Base-by-base conservation (phyloP, 2,113 vertebrate species). In the Pangasianodon hypophthalmus region DNA sequence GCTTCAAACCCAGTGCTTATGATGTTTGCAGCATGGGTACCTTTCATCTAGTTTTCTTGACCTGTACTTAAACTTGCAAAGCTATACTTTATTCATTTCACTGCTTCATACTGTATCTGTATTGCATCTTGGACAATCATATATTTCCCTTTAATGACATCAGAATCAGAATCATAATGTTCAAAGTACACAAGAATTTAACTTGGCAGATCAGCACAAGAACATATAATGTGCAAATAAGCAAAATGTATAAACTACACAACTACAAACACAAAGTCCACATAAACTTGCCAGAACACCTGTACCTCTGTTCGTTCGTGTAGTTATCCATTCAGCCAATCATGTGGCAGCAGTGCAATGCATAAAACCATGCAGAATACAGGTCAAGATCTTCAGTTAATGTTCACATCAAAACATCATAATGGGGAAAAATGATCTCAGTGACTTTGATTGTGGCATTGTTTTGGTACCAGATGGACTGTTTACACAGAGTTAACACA, bases 11-110 rank as follows among this genome's bases (percentile, higher is more conserved):
- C n/a, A n/a, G 54, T 37, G 80, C 58, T 84, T 87, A 41, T 85
- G 77, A 50, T 84, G 58, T 77, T 84, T 71, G 48, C 24, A 88
- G 13, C n/a, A 60, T 44, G 41, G 48, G 41, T 16, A 77, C 19
- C 77, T 88, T 83, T 86, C 64, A 88, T 75, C 83, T 82, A 83
- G 29, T 80, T 69, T 89, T 60, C 26, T 26, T 44, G 32, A 71
- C 44, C 77, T 81, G 77, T 41, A 44, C 46, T 9, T 46, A 37
- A 71, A 71, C 16, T 41, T 3, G 44, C 19, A 26, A 69, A 69
- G 48, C 19, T 83, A 6, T 83, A 41, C 62, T 71, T 88, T 46
- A 46, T 54, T 81, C 26, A 48, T 52, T 52, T 86, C 44, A 64
- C 16, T 60, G 41, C 37, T 56, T 52, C 13, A 67, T 73, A 84